Evolutionary conservation across 2,113 vertebrate genomes (phyloP).

Genomic region (Rhinopomastus cyanomelas): DNA sequence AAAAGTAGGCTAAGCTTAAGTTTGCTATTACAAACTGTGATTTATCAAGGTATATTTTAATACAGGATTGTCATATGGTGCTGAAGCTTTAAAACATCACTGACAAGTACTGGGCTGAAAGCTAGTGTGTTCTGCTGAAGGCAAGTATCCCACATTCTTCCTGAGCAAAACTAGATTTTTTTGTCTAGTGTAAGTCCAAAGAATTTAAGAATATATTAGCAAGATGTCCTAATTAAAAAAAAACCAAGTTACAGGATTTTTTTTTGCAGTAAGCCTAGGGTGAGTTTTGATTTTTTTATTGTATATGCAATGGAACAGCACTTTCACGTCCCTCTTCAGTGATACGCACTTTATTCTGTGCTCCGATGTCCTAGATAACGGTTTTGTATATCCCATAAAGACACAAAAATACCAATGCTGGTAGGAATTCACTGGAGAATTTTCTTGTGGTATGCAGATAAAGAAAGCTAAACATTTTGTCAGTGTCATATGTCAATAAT

Average conservation of each 20-base stretch:
- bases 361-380: not conserved
- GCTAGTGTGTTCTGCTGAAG: not conserved
- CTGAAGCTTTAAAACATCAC: not conserved
- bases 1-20: not conserved
- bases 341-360: not conserved
- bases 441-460: not conserved
- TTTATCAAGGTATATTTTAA: not conserved
- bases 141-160: not conserved
- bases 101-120: not conserved
- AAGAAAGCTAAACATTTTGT: not conserved
- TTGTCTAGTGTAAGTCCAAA: not conserved
- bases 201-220: not conserved
- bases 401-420: not conserved
- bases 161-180: not conserved
- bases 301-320: not conserved
- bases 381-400: not conserved
- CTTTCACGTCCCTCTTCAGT: not conserved
- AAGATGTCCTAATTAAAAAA: not conserved
- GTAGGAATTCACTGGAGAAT: not conserved
- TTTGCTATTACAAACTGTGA: not conserved
- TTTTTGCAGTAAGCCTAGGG: not conserved
- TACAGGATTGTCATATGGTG: not conserved
- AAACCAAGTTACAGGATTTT: not conserved
- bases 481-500: conserved; percentile 82
- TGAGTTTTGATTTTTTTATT: not conserved